Evolutionary conservation across 2,113 vertebrate species (phyloP).

Genomic region (Fulica atra): DNA sequence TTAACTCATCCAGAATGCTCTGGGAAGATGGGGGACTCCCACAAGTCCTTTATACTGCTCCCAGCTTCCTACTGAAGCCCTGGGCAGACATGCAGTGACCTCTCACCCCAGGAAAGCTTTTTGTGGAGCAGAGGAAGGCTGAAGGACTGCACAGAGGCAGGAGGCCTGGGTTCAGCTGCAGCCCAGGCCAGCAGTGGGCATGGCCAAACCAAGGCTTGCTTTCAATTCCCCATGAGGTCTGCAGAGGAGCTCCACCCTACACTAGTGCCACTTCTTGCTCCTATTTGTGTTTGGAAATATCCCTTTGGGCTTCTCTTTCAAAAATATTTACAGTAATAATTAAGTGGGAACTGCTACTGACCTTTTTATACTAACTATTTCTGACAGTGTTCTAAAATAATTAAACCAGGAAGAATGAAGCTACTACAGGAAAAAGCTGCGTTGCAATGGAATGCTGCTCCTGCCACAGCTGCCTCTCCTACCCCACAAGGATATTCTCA

Average conservation of each 20-base stretch:
- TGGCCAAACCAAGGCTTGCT: background rate
- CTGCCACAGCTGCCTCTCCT: background rate
- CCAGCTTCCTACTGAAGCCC: background rate
- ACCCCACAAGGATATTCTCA: background rate
- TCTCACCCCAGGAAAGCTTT: background rate
- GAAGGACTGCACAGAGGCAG: background rate
- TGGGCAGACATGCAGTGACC: background rate
- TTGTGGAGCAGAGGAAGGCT: background rate
- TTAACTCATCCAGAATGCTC: background rate
- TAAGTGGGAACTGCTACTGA: background rate
- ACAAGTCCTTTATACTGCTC: accelerated
- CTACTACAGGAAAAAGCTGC: background rate
- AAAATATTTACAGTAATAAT: background rate
- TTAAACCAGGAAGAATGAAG: background rate
- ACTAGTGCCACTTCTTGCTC: background rate
- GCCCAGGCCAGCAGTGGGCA: background rate
- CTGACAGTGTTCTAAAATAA: background rate
- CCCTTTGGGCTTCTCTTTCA: background rate
- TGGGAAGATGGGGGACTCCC: background rate
- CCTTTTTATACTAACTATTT: slow-evolving; percentile 26
- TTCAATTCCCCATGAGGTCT: background rate
- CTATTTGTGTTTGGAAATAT: background rate
- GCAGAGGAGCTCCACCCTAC: background rate
- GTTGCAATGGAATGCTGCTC: background rate
- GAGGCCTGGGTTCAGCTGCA: background rate